Conservation (phyloP, 1,140 invertebrate genomes). For the Temnothorax longispinosus region DNA sequence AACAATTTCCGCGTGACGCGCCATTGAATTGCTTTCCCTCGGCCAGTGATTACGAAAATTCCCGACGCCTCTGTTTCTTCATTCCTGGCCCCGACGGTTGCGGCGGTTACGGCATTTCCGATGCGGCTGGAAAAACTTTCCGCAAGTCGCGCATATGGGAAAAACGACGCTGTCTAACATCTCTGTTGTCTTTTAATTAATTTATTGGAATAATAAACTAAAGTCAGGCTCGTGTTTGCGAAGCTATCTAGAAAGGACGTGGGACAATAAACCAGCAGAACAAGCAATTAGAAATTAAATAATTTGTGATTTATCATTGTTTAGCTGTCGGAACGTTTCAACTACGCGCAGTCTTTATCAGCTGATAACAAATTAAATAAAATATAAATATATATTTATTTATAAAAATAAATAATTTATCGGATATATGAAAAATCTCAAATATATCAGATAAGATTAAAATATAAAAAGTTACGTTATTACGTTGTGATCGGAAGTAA, state of each 20-base stretch:
- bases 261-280: too few species aligned
- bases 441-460: background rate
- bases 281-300: too few species aligned
- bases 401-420: background rate
- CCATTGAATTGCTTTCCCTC: slow-evolving; percentile 74
- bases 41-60: slow-evolving; percentile 73
- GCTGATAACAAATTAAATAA: too few species aligned
- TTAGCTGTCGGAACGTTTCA: too few species aligned
- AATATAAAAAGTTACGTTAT: background rate
- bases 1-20: slow-evolving; percentile 78
- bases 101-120: background rate
- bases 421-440: background rate
- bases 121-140: slow-evolving; percentile 1
- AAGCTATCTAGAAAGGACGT: too few species aligned
- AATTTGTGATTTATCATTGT: too few species aligned
- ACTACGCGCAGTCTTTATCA: too few species aligned
- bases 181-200: background rate
- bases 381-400: too few species aligned
- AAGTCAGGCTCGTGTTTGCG: too few species aligned
- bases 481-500: background rate
- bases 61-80: slow-evolving; percentile 65
- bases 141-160: background rate
- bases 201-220: too few species aligned
- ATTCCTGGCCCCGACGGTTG: background rate
- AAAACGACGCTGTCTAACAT: background rate